Conservation (phyloP, 2,113 vertebrate species). For the Prionailurus viverrinus region DNA sequence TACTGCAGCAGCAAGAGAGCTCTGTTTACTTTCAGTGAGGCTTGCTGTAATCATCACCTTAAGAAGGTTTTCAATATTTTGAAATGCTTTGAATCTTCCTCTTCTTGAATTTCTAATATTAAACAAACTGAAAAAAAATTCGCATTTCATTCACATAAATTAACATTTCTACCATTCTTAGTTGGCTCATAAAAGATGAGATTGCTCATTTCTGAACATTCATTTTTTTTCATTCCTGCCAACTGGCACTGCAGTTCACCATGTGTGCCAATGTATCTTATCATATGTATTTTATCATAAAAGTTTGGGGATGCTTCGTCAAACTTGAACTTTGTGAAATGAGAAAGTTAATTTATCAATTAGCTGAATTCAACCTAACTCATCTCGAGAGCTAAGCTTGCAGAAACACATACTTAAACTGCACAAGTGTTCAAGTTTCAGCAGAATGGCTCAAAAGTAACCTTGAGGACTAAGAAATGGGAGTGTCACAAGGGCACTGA, state of each 20-base stretch:
- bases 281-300: neutral
- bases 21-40: conserved; percentile 68
- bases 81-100: conserved; percentile 46
- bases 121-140: neutral
- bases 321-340: conserved; percentile 25
- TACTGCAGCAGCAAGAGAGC: conserved; percentile 79
- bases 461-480: neutral
- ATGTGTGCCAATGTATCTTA: conserved; percentile 19
- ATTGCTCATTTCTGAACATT: conserved; percentile 62
- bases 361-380: conserved; percentile 1
- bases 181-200: conserved; percentile 13
- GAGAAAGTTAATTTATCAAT: conserved; percentile 14
- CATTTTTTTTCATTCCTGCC: conserved; percentile 63
- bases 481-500: neutral
- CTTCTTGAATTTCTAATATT: neutral
- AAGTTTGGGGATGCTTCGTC: neutral
- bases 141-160: neutral
- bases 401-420: neutral
- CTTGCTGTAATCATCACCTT: conserved; percentile 62
- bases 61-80: conserved; percentile 41
- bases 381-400: neutral
- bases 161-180: conserved; percentile 17
- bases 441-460: neutral
- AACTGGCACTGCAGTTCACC: neutral
- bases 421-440: neutral